phyloP scores from a whole-genome alignment of 2,113 vertebrate genomes.

The Ranitomeya variabilis region DNA sequence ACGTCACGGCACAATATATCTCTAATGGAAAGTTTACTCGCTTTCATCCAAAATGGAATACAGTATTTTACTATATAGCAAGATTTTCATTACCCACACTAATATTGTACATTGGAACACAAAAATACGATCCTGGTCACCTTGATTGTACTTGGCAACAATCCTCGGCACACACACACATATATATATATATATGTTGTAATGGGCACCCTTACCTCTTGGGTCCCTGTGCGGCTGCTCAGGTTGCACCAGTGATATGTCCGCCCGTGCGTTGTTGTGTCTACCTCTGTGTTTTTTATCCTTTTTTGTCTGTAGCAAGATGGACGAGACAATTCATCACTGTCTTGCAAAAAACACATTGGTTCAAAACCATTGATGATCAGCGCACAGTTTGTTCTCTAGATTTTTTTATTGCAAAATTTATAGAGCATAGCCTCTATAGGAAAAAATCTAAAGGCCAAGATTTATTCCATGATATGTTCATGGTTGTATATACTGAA shows the following conservation, averaged over 20 bases:
- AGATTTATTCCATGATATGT: not conserved
- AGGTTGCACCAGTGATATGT: too few relatives aligned
- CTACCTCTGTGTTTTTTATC: not conserved
- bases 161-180: too few relatives aligned
- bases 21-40: too few relatives aligned
- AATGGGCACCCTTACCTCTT: not conserved
- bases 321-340: not conserved
- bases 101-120: too few relatives aligned
- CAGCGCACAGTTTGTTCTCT: not conserved
- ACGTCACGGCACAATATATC: too few relatives aligned
- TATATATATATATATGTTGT: not conserved
- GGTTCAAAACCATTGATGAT: not conserved
- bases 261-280: not conserved
- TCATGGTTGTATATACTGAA: too few relatives aligned
- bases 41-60: too few relatives aligned
- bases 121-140: too few relatives aligned
- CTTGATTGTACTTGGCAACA: too few relatives aligned
- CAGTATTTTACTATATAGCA: too few relatives aligned
- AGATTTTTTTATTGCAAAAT: not conserved
- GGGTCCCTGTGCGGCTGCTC: too few relatives aligned
- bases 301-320: not conserved
- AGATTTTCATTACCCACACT: too few relatives aligned
- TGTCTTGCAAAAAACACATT: conserved; percentile 8
- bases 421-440: conserved; percentile 7
- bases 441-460: not conserved